Percentiles rank a stretch among this genome's conserved stretches.
Evolutionary conservation across 2,888 invertebrate genomes (phyloP).

Genomic region (Epinotia bilunana): DNA sequence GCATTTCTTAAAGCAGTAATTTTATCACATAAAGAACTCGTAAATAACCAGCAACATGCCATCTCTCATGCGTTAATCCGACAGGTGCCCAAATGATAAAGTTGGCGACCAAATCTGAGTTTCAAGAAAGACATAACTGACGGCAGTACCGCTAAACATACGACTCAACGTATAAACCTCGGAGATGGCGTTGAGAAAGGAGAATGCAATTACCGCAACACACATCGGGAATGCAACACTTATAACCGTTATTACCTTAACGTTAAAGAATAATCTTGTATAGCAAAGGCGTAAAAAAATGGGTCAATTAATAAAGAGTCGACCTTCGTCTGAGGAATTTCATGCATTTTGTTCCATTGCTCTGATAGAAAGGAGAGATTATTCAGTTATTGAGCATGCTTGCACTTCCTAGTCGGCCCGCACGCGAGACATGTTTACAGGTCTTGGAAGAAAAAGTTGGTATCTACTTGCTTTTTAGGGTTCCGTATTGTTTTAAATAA

Average conservation of each 20-base stretch:
- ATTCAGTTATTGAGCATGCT: constrained; percentile 14
- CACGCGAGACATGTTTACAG: not conserved
- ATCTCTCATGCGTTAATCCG: constrained; percentile 40
- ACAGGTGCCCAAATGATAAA: constrained; percentile 36
- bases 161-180: not conserved
- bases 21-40: constrained; percentile 28
- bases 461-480: not conserved
- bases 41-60: constrained; percentile 30
- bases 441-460: not conserved
- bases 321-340: constrained; percentile 39
- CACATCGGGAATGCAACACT: constrained; percentile 4
- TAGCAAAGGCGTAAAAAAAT: not conserved
- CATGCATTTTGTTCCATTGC: constrained; percentile 37
- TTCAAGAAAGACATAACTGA: not conserved
- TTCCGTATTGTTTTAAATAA: no score
- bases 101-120: not conserved
- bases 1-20: not conserved
- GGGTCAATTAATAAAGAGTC: constrained; percentile 18
- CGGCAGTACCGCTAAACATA: not conserved
- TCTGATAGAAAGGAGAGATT: constrained; percentile 39
- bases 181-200: constrained; percentile 27
- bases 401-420: constrained; percentile 14
- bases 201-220: constrained; percentile 38
- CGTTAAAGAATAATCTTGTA: constrained; percentile 3
- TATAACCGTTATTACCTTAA: not conserved